Evolutionary conservation across 1,140 invertebrate genomes (phyloP), one percentile per base, ranked within the genome.

Genomic region (Luehdorfia chinensis): DNA sequence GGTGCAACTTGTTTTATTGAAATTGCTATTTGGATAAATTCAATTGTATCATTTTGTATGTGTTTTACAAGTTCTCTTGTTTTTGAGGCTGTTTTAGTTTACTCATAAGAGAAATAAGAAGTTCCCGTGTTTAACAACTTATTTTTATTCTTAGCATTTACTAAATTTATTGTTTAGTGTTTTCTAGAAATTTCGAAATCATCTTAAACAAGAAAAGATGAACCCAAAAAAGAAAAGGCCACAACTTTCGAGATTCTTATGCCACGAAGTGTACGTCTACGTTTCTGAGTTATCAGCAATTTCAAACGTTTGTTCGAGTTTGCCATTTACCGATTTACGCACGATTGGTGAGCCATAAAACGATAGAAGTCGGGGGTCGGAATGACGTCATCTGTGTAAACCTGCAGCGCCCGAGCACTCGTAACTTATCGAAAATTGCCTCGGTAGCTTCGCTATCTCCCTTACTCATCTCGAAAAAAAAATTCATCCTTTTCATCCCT

Each of bases 291-390:
- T 41, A 54, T 48, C 51, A 48, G 51, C 47, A 54, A 48, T 65
- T 74, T 68, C 54, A 61, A 68, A 66, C 64, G 59, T 64, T 59
- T 55, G 41, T 31, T 43, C 25, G 48, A 55, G 61, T 61, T 65
- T 50, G 50, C 50, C 47, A 58, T 56, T 64, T 46, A 52, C 39
- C 49, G 50, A 52, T 62, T 62, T 55, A 62, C 67, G 67, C 67
- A 71, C 67, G 61, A 65, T 65, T 62, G 64, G 50, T 25, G 50
- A 33, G 52, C 47, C 39, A 55, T 60, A 60, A 63, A 59, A 34
- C 62, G 54, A 56, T 60, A 46, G 50, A 58, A 47, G 9, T 43
- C 34, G 43, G 33, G 3, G 6, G 33, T 18, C 28, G 45, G 39
- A 48, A 50, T 53, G 32, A 54, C 36, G 51, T 47, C 54, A 50